Base-by-base conservation (phyloP, 2,113 vertebrate genomes). In the Sylvicapra grimmia region DNA sequence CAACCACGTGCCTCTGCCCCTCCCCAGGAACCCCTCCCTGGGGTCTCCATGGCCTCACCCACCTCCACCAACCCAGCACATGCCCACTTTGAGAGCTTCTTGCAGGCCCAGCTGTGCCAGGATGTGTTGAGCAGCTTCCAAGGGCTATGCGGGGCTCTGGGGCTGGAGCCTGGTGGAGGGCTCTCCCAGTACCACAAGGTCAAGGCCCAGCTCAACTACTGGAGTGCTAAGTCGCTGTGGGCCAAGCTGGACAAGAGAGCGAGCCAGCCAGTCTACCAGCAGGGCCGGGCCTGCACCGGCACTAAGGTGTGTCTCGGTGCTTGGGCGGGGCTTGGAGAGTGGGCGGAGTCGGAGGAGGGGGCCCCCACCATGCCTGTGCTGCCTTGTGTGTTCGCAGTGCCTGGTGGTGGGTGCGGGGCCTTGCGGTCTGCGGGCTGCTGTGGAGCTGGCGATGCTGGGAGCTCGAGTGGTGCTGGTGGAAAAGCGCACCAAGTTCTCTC, bases 181-280 rank as follows among this genome's bases (percentile, higher is more conserved):
- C 92, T 98, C 47, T 97, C 93, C 82, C 99, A 99, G 65, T 99
- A 99, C 90, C 97, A 97, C 0, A 99, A 98, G 95, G 98, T 99
- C 86, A 99, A 99, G 97, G 99, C 99, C 63, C 98, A 98, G 56
- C 99, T 99, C 92, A 99, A 99, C 98, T 99, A 99, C 98, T 99
- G 99, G 99, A 99, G 99, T 47, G 99, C 99, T 98, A 99, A 99
- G 98, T 99, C 99, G 0, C 97, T 99, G 68, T 99, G 99, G 99
- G 98, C 97, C 79, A 99, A 99, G 94, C 98, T 99, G 96, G 99
- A 99, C 98, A 99, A 99, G 97, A 98, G 99, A 89, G 99, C 99
- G 0, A 96, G 98, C 13, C 99, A 99, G 96, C 92, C 93, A 2
- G 99, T 99, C 84, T 99, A 99, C 19, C 98, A 99, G 91, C 99